Conservation (phyloP, 2,797 vertebrate genomes). For the Serranus cabrilla region DNA sequence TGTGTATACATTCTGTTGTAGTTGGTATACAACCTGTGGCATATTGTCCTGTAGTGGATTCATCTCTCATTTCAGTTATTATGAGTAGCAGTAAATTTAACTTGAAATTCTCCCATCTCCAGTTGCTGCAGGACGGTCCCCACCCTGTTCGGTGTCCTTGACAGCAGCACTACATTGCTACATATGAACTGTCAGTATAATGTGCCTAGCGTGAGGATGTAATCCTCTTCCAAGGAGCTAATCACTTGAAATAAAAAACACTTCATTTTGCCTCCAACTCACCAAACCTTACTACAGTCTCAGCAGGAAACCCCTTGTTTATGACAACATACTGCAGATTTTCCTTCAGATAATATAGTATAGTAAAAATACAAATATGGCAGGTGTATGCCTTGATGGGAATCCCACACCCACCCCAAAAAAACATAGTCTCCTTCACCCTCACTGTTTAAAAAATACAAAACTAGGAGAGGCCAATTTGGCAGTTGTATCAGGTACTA, state of each 20-base stretch:
- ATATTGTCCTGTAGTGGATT: constrained; percentile 11
- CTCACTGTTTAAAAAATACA: constrained; percentile 38
- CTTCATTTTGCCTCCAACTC: constrained; percentile 57
- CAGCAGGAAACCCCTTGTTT: constrained; percentile 46
- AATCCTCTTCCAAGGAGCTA: constrained; percentile 36
- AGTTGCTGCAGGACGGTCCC: constrained; percentile 32
- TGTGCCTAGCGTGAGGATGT: constrained; percentile 39
- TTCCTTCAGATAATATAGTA: constrained; percentile 33
- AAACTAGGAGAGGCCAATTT: constrained; percentile 40
- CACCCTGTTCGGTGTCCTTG: constrained; percentile 21
- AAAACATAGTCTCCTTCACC: constrained; percentile 34
- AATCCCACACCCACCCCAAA: constrained; percentile 40
- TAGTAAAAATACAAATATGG: constrained; percentile 41
- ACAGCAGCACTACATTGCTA: constrained; percentile 53
- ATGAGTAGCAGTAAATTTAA: constrained; percentile 16
- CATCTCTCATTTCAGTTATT: not conserved
- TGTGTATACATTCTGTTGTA: constrained; percentile 22
- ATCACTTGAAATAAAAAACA: constrained; percentile 45
- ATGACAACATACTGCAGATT: constrained; percentile 32
- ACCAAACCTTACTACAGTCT: constrained; percentile 47
- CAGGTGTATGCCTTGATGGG: constrained; percentile 29
- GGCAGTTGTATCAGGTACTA: constrained; percentile 23
- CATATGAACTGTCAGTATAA: constrained; percentile 57
- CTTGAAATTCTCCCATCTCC: constrained; percentile 26
- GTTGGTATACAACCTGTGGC: constrained; percentile 21